phyloP scores from a whole-genome alignment of 2,797 vertebrate genomes.

The Tauraco hartlaubi region DNA sequence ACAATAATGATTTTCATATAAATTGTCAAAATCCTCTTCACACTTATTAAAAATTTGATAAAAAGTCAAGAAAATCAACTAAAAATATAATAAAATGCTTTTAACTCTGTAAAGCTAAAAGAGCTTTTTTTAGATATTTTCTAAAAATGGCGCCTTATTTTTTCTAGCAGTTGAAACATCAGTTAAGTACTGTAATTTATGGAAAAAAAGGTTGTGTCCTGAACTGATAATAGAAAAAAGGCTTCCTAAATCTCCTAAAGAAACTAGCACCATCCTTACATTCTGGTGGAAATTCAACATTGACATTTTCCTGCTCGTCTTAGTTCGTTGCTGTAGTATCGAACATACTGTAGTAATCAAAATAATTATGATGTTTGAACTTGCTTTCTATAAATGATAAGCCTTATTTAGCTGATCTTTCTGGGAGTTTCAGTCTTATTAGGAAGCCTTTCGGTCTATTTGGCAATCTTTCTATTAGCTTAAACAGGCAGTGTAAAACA shows the following conservation, averaged over 20 bases:
- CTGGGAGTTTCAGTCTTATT: not conserved
- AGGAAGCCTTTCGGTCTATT: not conserved
- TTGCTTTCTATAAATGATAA: not conserved
- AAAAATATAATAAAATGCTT: not conserved
- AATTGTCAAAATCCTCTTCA: not conserved
- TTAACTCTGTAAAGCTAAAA: not conserved
- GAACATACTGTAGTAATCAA: not conserved
- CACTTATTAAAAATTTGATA: not conserved
- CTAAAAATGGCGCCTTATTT: not conserved
- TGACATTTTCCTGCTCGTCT: not conserved
- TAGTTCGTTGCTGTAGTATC: not conserved
- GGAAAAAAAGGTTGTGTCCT: not conserved
- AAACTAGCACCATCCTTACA: not conserved
- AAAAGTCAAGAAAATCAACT: not conserved
- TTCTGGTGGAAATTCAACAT: not conserved
- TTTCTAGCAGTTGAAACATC: not conserved
- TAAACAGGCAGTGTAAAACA: not conserved
- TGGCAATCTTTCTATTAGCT: not conserved
- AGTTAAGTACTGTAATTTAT: not conserved
- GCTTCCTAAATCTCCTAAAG: not conserved
- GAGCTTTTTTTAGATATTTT: not conserved
- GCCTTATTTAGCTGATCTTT: not conserved
- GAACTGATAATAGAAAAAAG: not conserved
- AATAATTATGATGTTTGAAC: not conserved
- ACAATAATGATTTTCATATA: not conserved